These are phyloP conservation scores for Saguinus midas DNA, from an alignment of 2,113 vertebrate genomes.

Conservation along the genomic window DNA sequence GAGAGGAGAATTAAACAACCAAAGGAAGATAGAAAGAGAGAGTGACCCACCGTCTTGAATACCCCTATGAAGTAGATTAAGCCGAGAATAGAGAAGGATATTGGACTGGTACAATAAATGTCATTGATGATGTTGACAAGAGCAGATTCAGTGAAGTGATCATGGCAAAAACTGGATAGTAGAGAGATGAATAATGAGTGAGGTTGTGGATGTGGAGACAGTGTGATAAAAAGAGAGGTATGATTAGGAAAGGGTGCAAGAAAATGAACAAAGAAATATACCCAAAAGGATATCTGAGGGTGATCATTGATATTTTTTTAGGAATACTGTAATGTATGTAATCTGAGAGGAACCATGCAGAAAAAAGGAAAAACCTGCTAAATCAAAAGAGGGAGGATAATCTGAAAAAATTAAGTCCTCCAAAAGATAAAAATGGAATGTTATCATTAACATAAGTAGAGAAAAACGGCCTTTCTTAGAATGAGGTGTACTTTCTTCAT, in stretches of 20 bases:
- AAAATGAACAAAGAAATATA: neutral
- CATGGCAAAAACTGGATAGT: neutral
- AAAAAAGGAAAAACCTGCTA: neutral
- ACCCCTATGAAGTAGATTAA: neutral
- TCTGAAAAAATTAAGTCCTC: neutral
- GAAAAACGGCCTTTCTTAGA: neutral
- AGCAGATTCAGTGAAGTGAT: neutral
- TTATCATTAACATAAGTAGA: too few relatives aligned
- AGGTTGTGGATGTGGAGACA: neutral
- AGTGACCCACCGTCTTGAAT: neutral
- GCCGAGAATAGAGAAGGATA: neutral
- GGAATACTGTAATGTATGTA: neutral
- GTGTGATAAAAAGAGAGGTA: neutral
- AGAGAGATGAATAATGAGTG: neutral
- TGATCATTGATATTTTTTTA: rapidly evolving
- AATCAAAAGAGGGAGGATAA: neutral
- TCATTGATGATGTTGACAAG: neutral
- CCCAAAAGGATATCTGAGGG: neutral
- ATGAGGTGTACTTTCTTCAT: neutral
- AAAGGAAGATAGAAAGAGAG: neutral
- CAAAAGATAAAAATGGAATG: neutral
- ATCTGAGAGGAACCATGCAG: neutral
- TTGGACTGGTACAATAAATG: neutral
- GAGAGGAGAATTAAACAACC: neutral
- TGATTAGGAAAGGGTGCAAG: neutral